Base-by-base conservation (phyloP, 37 sponge, comb jelly and placozoan genomes). In the Amphimedon queenslandica region DNA sequence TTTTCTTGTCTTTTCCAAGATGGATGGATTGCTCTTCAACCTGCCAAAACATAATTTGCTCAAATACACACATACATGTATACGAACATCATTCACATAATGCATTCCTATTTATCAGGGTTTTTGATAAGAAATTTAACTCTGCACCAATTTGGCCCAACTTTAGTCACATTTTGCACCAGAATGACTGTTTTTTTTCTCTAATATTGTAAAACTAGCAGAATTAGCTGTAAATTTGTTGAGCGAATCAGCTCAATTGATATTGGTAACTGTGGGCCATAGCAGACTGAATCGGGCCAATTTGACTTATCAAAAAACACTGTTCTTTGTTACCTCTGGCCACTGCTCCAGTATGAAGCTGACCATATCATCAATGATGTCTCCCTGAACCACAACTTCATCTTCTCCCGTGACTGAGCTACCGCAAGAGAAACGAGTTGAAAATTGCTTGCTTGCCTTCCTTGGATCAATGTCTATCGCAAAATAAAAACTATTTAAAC, bases 361-460 rank as follows among this genome's bases (percentile, higher is more conserved):
- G 4, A 89, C 39, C 16, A 94, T 32, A n/a, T 94, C 91, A 23
- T 81, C 85, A 30, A 37, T 42, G 28, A 94, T 87, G 37, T 94
- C 93, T 37, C 99, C 99, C 77, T 98, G 99, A 13, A 98, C 82
- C 3, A 88, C 87, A 25, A 98, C 77, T 71, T 98, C 96, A 89
- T 98, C 99, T 20, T 94, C 95, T 39, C 95, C 99, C 29, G 99
- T 94, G 10, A 98, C 90, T 33, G 99, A 98, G 24, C 92, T 88
- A 5, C 99, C 99, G 80, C 99, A 88, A 8, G 99, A 91, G 71
- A 92, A 98, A 55, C 84, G 91, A 53, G 86, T 86, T 32, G 93
- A 77, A 77, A 98, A 98, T 61, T 51, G 16, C 58, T 94, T 98
- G 2, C 90, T 76, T 5, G 95, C 93, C 33, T 89, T 94, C 73